phyloP scores from a whole-genome alignment of 2,888 invertebrate genomes.

The Cheilosia pagana region DNA sequence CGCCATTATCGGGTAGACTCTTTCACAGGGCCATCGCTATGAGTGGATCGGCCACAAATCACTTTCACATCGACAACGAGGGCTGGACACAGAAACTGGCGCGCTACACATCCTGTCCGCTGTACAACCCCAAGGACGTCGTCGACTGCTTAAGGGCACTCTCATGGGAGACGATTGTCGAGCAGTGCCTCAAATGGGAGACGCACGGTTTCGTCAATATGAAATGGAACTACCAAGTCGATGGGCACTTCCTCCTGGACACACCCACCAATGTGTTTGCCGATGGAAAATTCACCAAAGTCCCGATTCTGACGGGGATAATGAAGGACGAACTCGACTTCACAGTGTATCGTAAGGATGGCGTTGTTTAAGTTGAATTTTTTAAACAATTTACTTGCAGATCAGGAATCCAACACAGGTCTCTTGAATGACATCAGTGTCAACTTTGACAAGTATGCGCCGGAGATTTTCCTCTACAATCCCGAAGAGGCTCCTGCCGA shows the following conservation, averaged over 20 bases:
- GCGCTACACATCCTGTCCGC: constrained; percentile 85
- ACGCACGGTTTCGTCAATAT: constrained; percentile 77
- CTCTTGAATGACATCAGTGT: constrained; percentile 78
- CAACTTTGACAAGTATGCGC: constrained; percentile 79
- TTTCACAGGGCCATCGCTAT: constrained; percentile 88
- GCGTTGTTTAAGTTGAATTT: background rate
- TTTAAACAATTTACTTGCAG: constrained; percentile 47
- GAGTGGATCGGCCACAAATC: constrained; percentile 86
- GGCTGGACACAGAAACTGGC: constrained; percentile 86
- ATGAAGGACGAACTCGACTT: constrained; percentile 85
- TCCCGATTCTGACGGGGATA: constrained; percentile 87
- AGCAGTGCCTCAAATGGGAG: constrained; percentile 77
- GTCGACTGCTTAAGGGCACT: constrained; percentile 84
- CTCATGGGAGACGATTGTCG: constrained; percentile 77
- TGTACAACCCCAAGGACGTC: constrained; percentile 84
- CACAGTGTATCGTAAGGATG: constrained; percentile 5
- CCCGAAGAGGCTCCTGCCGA: background rate
- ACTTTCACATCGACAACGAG: constrained; percentile 84
- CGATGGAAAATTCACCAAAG: constrained; percentile 84
- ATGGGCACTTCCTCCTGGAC: constrained; percentile 86
- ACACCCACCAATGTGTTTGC: constrained; percentile 85
- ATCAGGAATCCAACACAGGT: constrained; percentile 75
- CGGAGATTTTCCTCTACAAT: constrained; percentile 79
- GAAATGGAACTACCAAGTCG: constrained; percentile 84
- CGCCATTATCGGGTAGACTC: constrained; percentile 86